A percentile compares a stretch with the other conserved stretches of the same genome.
These are phyloP conservation scores for Hofmannophila pseudospretella DNA, from an alignment of 2,888 invertebrate species.

Conservation along the genomic window DNA sequence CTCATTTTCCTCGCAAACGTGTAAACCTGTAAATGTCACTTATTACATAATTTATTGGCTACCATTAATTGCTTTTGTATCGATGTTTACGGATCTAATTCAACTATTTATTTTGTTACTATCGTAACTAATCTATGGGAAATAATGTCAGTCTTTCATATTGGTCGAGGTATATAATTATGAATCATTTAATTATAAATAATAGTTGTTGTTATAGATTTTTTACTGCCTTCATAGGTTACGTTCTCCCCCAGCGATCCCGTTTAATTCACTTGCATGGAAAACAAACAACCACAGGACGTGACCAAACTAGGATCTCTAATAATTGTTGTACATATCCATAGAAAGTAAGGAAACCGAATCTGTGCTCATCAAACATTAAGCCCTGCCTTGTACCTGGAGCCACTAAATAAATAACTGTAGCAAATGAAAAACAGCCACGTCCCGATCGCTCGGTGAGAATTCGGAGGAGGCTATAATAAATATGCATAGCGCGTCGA, in stretches of 20 bases:
- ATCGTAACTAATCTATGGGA: constrained; percentile 16
- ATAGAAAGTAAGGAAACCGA: constrained; percentile 56
- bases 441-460: constrained; percentile 61
- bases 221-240: too few species aligned
- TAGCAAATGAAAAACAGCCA: constrained; percentile 72
- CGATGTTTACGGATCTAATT: constrained; percentile 6
- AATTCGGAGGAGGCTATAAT: constrained; percentile 68
- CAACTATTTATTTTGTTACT: constrained; percentile 13
- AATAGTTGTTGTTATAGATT: too few species aligned
- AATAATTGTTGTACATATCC: constrained; percentile 37
- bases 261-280: constrained; percentile 45
- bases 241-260: constrained; percentile 23
- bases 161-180: too few species aligned
- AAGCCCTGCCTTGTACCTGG: constrained; percentile 57
- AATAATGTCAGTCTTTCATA: too few species aligned
- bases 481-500: constrained; percentile 77
- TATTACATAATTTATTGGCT: constrained; percentile 43
- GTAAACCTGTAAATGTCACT: constrained; percentile 42
- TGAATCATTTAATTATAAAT: too few species aligned
- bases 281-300: constrained; percentile 36
- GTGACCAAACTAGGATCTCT: constrained; percentile 47
- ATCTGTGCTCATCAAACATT: constrained; percentile 73
- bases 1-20: constrained; percentile 38
- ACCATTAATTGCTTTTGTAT: constrained; percentile 29
- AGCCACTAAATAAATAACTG: constrained; percentile 67